Evolutionary conservation across 1,140 invertebrate genomes (phyloP).

Genomic region (Eubasilissa regina): DNA sequence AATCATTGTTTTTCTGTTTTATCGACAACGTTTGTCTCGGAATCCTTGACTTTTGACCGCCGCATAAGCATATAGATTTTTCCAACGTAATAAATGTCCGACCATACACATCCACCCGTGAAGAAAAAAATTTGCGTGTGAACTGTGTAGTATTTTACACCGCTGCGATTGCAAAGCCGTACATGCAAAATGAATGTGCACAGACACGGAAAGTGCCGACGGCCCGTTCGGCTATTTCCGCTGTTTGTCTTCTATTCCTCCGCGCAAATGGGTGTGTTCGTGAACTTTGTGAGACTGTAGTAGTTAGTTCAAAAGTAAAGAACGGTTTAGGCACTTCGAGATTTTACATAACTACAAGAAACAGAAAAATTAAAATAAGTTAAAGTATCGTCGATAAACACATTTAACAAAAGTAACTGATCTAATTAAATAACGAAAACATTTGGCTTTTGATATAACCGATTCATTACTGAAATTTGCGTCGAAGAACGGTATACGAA

Average conservation of each 20-base stretch:
- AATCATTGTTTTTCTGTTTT: too few species aligned
- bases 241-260: neutral
- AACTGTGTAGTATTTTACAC: conserved; percentile 2
- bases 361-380: neutral
- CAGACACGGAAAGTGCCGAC: conserved; percentile 12
- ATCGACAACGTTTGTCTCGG: too few species aligned
- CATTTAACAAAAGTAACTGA: too few species aligned
- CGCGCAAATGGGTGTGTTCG: conserved; percentile 1
- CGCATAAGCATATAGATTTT: too few species aligned
- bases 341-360: neutral
- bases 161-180: neutral
- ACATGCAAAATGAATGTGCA: conserved; percentile 31
- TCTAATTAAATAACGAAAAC: too few species aligned
- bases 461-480: too few species aligned
- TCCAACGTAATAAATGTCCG: too few species aligned
- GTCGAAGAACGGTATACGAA: too few species aligned
- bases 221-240: conserved; percentile 13
- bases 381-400: too few species aligned
- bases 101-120: too few species aligned
- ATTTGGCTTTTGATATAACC: too few species aligned
- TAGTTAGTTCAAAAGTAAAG: conserved; percentile 13
- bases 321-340: neutral
- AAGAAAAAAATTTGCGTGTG: neutral
- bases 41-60: too few species aligned
- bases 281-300: conserved; percentile 10